These are phyloP conservation scores for Nautilus pompilius DNA, from an alignment of 1,140 invertebrate genomes.

Conservation along the genomic window DNA sequence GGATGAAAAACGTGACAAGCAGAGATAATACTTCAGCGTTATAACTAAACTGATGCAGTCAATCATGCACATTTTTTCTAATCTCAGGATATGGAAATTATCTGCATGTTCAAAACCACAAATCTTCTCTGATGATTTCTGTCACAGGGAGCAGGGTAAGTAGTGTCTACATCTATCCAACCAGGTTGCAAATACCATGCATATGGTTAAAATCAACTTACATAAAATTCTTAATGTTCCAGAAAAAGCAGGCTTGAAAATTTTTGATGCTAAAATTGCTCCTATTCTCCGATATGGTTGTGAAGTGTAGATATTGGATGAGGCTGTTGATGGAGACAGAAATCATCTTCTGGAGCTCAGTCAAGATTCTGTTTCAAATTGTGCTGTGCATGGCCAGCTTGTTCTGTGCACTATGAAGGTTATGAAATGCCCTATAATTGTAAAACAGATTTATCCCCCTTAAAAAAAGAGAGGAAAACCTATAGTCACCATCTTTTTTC, in stretches of 20 bases:
- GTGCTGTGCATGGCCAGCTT: conserved; percentile 1
- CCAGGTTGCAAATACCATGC: conserved; percentile 4
- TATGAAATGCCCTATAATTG: conserved; percentile 5
- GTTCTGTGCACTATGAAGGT: background rate
- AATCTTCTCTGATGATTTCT: too few species aligned
- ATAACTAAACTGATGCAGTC: too few species aligned
- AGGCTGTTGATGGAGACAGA: background rate
- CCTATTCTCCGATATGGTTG: background rate
- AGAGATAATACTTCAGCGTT: too few species aligned
- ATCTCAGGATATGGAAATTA: too few species aligned
- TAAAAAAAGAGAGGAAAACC: too few species aligned
- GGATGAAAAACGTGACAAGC: too few species aligned
- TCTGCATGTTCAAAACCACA: too few species aligned
- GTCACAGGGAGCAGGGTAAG: too few species aligned
- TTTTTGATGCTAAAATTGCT: conserved; percentile 2
- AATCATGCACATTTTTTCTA: too few species aligned
- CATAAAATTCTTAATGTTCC: background rate
- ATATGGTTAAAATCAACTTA: conserved; percentile 1
- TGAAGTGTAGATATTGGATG: background rate
- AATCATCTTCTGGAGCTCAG: background rate
- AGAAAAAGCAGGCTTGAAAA: conserved; percentile 2
- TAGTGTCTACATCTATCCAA: too few species aligned
- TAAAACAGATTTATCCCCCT: too few species aligned
- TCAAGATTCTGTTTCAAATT: conserved; percentile 3
- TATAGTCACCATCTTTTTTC: too few species aligned